A percentile compares a stretch with the other conserved stretches of the same genome.
Conservation (phyloP, 1,140 invertebrate species). For the Bombus sibiricus region DNA sequence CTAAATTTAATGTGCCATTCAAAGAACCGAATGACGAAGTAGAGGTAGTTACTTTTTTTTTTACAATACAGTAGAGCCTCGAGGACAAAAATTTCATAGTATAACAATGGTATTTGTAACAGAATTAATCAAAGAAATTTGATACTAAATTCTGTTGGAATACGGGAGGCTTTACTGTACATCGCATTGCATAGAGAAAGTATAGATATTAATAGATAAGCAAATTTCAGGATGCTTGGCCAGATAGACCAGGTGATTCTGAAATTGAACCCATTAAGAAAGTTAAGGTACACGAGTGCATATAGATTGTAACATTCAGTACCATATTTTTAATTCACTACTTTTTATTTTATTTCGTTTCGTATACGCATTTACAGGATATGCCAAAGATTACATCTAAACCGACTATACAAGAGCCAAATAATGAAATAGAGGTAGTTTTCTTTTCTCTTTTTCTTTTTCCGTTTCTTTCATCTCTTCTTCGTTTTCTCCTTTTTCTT, state of each 20-base stretch:
- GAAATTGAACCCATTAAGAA: constrained; percentile 35
- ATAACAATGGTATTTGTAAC: too few species aligned
- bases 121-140: too few species aligned
- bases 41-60: constrained; percentile 21
- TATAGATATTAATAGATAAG: background rate
- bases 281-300: constrained; percentile 9
- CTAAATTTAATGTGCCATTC: constrained; percentile 19
- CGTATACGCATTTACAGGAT: background rate
- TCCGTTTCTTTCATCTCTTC: background rate
- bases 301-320: background rate
- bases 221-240: constrained; percentile 43
- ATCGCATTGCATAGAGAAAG: background rate
- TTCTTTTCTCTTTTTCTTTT: background rate
- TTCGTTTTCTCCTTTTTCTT: background rate
- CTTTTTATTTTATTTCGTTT: background rate
- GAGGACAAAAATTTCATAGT: background rate
- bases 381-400: background rate
- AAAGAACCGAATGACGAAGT: constrained; percentile 40
- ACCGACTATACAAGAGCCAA: background rate
- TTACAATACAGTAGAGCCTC: background rate
- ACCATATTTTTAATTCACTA: rapidly evolving
- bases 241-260: constrained; percentile 12
- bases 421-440: constrained; percentile 36
- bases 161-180: background rate
- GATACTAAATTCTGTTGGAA: too few species aligned